These are phyloP conservation scores for Hippolais icterina DNA, from an alignment of 2,113 vertebrate genomes.

Conservation along the genomic window DNA sequence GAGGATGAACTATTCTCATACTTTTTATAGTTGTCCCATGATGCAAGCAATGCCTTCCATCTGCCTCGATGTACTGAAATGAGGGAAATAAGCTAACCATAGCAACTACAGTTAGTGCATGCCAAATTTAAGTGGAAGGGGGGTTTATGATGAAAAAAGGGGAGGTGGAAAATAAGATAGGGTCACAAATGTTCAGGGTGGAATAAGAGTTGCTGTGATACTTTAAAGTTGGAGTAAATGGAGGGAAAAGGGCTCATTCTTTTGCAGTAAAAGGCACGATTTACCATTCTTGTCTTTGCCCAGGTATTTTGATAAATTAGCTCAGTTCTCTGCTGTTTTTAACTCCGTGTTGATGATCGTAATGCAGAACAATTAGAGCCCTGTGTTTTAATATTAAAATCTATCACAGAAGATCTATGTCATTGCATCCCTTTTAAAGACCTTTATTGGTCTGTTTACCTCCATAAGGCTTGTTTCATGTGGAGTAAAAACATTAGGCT, in stretches of 20 bases:
- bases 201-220: background rate
- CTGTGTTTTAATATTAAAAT: slow-evolving; percentile 21
- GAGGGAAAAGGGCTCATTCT: background rate
- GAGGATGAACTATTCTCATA: background rate
- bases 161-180: background rate
- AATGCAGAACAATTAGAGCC: background rate
- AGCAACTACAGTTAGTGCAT: background rate
- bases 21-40: slow-evolving; percentile 9
- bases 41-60: background rate
- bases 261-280: background rate
- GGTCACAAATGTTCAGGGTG: background rate
- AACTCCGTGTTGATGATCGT: background rate
- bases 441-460: slow-evolving; percentile 26
- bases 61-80: background rate
- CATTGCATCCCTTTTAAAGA: background rate
- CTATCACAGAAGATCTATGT: background rate
- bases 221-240: background rate
- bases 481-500: slow-evolving; percentile 46
- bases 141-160: background rate
- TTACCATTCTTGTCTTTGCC: background rate
- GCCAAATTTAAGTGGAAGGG: background rate
- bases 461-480: slow-evolving; percentile 17
- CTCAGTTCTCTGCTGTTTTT: background rate
- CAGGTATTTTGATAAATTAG: background rate
- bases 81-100: slow-evolving; percentile 1